Conservation (phyloP, 2,113 vertebrate species). For the Bos indicus region DNA sequence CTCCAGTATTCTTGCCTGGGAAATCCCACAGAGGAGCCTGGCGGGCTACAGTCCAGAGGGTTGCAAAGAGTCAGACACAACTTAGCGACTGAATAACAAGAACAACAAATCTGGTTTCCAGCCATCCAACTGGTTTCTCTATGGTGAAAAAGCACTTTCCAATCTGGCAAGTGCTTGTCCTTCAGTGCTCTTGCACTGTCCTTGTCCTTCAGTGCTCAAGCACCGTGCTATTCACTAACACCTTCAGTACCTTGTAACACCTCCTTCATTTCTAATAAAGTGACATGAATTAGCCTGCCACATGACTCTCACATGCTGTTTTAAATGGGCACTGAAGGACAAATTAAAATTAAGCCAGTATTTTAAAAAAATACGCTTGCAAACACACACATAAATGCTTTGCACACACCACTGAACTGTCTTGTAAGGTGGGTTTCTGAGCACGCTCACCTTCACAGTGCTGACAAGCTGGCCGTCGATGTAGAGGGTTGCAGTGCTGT, state of each 20-base stretch:
- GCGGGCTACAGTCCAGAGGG: neutral
- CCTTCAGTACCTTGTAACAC: neutral
- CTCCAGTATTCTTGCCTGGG: neutral
- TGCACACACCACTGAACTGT: neutral
- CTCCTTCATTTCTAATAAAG: neutral
- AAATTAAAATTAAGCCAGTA: neutral
- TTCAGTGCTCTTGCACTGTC: neutral
- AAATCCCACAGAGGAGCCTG: neutral
- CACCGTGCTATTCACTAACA: neutral
- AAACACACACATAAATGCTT: neutral
- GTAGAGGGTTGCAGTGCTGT: slow-evolving; percentile 95
- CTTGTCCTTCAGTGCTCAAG: neutral
- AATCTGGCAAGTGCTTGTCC: neutral
- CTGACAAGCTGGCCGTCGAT: slow-evolving; percentile 94
- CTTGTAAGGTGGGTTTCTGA: fast-evolving
- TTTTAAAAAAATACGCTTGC: neutral
- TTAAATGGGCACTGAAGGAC: neutral
- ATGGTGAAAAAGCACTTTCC: neutral
- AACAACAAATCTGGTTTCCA: neutral
- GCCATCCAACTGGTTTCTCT: neutral
- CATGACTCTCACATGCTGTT: neutral
- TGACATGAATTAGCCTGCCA: neutral
- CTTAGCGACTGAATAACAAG: neutral
- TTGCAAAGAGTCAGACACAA: neutral
- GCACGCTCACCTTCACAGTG: slow-evolving; percentile 91